Evolutionary conservation across 1,140 invertebrate species (phyloP).

Genomic region (Augochlora pura): DNA sequence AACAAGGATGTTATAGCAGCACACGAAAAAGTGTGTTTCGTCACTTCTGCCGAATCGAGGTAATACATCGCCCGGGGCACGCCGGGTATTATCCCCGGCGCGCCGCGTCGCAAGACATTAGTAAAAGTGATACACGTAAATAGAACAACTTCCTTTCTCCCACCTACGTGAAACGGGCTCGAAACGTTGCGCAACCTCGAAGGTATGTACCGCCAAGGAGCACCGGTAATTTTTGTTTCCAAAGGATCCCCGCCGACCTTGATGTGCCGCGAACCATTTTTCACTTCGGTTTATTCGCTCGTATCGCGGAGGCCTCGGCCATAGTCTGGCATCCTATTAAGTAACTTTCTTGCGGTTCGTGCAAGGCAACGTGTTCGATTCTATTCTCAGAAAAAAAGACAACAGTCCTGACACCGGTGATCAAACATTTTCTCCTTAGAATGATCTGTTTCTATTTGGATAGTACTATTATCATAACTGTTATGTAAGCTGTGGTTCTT

Average conservation of each 20-base stretch:
- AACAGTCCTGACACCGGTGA: not conserved
- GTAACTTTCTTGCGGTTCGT: not conserved
- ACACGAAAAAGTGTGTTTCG: not conserved
- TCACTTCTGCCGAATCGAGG: conserved; percentile 15
- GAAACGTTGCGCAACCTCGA: not conserved
- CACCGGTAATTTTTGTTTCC: conserved; percentile 2
- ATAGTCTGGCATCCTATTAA: not conserved
- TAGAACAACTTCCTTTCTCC: conserved; percentile 30
- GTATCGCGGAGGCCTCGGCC: not conserved
- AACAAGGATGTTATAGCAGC: not conserved
- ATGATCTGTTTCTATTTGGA: too few relatives aligned
- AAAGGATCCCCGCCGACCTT: not conserved
- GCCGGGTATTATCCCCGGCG: not conserved
- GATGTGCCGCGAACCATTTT: not conserved
- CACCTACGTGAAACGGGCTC: not conserved
- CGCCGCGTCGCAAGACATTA: not conserved
- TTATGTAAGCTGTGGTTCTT: too few relatives aligned
- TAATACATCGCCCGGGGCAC: conserved; percentile 1
- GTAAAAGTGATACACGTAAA: conserved; percentile 27
- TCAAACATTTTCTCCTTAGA: not conserved
- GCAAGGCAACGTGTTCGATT: not conserved
- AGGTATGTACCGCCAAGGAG: conserved; percentile 3
- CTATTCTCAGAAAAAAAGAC: not conserved
- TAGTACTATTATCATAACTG: too few relatives aligned
- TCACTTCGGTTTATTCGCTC: not conserved